Base-by-base conservation (phyloP, 1,140 invertebrate species). In the Mya arenaria region DNA sequence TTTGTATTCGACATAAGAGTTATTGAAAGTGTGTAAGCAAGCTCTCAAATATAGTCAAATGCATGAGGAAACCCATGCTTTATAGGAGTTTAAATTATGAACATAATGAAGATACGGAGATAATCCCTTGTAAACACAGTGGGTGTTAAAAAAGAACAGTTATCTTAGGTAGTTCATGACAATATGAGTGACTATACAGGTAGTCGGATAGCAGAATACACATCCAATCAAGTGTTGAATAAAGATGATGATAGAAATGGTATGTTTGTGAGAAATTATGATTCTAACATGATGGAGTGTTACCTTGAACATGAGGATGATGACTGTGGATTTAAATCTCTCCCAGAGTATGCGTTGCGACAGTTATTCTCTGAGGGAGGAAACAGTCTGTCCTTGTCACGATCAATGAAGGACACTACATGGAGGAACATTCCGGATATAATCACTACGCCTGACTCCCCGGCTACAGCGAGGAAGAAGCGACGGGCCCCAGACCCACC, bases 241-340 rank as follows among this genome's bases (percentile, higher is more conserved):
- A n/a, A 34, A 30, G n/a, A n/a, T n/a, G n/a, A n/a, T n/a, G n/a
- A 4, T 44, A 34, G 56, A 56, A 28, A 66, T 25, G n/a, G 65
- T n/a, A n/a, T 62, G n/a, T 69, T 55, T 28, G 65, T 71, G 4
- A 39, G 52, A 13, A 80, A 65, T 69, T 62, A 80, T 71, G 77
- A 80, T 39, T 37, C 66, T 60, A n/a, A 55, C 48, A 41, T 66
- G 2, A 68, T 80, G 65, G 77, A 80, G 55, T 66, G 37, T 63
- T 62, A 69, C 34, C 17, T 23, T n/a, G 66, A 60, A 28, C 23
- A 1, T 23, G 77, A 80, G 15, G 55, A 80, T 71, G 65, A 71
- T 62, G 77, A 80, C 62, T 80, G 44, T 69, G 77, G 77, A 41
- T 80, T 80, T 71, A 80, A 80, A 56, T 60, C 48, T 1, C 36